Evolutionary conservation across 2,888 invertebrate species (phyloP).

Genomic region (Mesorhabditis belari): DNA sequence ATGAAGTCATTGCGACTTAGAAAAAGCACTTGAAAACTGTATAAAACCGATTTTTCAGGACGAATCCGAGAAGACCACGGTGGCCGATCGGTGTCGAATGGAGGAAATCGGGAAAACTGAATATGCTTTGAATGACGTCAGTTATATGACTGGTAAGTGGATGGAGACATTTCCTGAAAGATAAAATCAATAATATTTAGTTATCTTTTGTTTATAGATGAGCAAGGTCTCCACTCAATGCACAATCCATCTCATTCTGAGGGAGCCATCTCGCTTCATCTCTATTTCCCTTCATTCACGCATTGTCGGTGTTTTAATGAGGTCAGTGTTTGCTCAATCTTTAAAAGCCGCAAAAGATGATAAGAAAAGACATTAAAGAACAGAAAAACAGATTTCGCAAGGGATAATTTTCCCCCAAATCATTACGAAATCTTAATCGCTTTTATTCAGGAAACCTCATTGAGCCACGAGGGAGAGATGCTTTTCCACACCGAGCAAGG

Average conservation of each 20-base stretch:
- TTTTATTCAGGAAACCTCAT: neutral
- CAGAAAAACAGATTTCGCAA: no score
- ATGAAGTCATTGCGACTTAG: no score
- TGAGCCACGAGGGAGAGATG: neutral
- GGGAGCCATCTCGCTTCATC: slow-evolving; percentile 79
- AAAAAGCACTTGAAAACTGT: no score
- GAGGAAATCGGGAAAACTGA: no score
- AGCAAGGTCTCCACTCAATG: slow-evolving; percentile 85
- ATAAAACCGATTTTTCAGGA: neutral
- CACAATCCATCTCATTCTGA: slow-evolving; percentile 85
- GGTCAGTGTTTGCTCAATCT: no score
- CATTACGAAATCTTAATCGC: no score
- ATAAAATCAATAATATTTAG: neutral
- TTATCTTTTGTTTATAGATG: slow-evolving; percentile 64
- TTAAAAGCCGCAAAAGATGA: no score
- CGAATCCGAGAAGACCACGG: no score
- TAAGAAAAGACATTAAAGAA: no score
- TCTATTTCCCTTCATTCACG: slow-evolving; percentile 87
- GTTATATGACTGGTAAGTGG: slow-evolving; percentile 84
- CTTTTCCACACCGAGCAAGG: neutral
- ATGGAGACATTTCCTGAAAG: neutral
- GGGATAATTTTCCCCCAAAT: no score
- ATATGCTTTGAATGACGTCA: slow-evolving; percentile 71
- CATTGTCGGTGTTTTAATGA: slow-evolving; percentile 82
- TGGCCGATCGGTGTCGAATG: no score